Evolutionary conservation across 2,888 invertebrate species (phyloP), one percentile per base, ranked within the genome.

Genomic region (Lasioglossum oenotherae): DNA sequence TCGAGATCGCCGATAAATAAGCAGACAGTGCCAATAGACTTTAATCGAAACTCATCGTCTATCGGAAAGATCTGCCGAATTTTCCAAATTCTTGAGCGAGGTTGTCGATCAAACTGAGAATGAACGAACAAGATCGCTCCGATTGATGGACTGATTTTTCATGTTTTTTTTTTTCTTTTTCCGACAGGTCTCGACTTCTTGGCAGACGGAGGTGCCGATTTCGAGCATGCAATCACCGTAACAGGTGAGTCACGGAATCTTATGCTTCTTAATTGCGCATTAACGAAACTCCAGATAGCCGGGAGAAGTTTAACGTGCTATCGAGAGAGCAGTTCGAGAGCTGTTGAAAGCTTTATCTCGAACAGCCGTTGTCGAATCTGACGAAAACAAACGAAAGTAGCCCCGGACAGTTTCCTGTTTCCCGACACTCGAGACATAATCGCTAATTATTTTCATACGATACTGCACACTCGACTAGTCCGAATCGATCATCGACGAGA

Each of bases 201-300:
- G 94, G 97, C 97, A 94, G 96, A 95, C 91, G 97, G 97, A 96
- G 97, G 97, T 90, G 97, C 97, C 93, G 97, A 97, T 95, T 97
- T 97, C 95, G 97, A 97, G 95, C 96, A 96, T 92, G 97, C 97
- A 88, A 96, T 97, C 92, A 97, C 97, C 93, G 97, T 96, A 86
- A 97, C 97, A 94, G 97, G 97, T 97, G 93, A 95, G 95, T 94
- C 38, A n/a, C 53, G 14, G 16, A 41, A 74, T 73, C 41, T 60
- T 27, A 38, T n/a, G 14, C 31, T 16, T 23, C 23, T 64, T 67
- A 38, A 78, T 49, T 71, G 4, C 31, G 16, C 1, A 4, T 69
- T 46, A 31, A 64, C 31, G 10, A 10, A 49, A 73, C 64, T 38
- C 46, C 2, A 46, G 44, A 79, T 74, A 71, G 4, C 35, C 23